Base-by-base conservation (phyloP, 2,113 vertebrate species). In the Alethe castanea region DNA sequence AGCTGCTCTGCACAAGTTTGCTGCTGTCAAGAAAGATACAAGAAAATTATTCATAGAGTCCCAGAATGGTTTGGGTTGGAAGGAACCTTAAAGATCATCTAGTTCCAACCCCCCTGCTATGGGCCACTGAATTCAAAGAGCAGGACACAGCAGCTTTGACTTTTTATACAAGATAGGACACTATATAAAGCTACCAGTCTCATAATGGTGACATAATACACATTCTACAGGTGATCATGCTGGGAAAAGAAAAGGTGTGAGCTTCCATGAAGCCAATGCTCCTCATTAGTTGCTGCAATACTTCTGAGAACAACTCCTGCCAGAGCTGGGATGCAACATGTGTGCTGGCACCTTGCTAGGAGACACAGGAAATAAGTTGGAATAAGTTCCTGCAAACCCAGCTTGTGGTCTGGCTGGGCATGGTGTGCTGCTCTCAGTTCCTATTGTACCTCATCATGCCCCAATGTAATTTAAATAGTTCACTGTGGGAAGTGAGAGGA, bases 181-280 rank as follows among this genome's bases (percentile, higher is more conserved):
- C 80, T 93, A 78, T 56, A 77, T 77, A 91, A 92, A 94, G 82
- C 76, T 31, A 71, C 67, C 0, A 4, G 53, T 50, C 88, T 90
- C 72, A 22, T 52, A 74, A 42, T 7, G 74, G 64, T 78, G 92
- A 96, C 91, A 74, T 50, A 96, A 83, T 52, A 19, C 83, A 67
- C 61, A 25, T 47, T 66, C 88, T 26, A 70, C 82, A 71, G 64
- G 56, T 79, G 40, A 87, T 92, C 92, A 70, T 38, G 85, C 88
- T 93, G 88, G 82, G 94, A 90, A 86, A 78, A 92, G 64, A 94
- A 90, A 81, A 92, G 48, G 60, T 52, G 45, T 57, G 60, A 96
- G 85, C 56, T 71, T 91, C 90, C 85, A 77, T 15, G 36, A 80
- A 94, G 85, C 38, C 67, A 44, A 1, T 48, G 60, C 36, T 94